These are phyloP conservation scores for Apis laboriosa DNA, from an alignment of 1,140 invertebrate species.

Conservation along the genomic window DNA sequence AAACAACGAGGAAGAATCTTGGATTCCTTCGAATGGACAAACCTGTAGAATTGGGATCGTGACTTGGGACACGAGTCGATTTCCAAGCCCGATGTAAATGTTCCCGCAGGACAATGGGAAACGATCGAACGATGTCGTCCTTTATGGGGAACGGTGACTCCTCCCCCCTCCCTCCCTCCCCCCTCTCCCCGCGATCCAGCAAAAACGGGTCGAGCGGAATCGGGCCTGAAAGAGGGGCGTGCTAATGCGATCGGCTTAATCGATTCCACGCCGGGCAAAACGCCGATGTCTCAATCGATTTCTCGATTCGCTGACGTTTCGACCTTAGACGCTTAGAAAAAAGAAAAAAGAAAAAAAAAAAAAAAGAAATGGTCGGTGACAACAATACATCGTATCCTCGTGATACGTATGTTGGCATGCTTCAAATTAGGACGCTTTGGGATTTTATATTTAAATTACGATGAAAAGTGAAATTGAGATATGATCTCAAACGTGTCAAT, in stretches of 20 bases:
- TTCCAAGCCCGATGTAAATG: constrained; percentile 67
- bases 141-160: constrained; percentile 52
- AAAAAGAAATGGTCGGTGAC: too few relatives aligned
- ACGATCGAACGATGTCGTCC: constrained; percentile 42
- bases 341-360: too few relatives aligned
- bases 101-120: constrained; percentile 58
- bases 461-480: too few relatives aligned
- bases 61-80: constrained; percentile 58
- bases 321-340: too few relatives aligned
- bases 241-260: constrained; percentile 59
- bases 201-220: constrained; percentile 51
- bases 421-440: too few relatives aligned
- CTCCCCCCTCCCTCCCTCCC: constrained; percentile 39
- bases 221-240: constrained; percentile 23
- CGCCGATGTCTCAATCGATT: constrained; percentile 52
- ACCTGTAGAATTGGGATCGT: constrained; percentile 49
- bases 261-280: constrained; percentile 40
- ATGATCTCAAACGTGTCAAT: too few relatives aligned
- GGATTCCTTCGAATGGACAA: background rate
- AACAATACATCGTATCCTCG: too few relatives aligned
- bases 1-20: background rate
- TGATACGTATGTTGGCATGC: too few relatives aligned
- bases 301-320: background rate
- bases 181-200: constrained; percentile 25
- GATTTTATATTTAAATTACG: too few relatives aligned